Evolutionary conservation across 2,797 vertebrate genomes (phyloP), one percentile per base, ranked within the genome.

Genomic region (Gambelia wislizenii): DNA sequence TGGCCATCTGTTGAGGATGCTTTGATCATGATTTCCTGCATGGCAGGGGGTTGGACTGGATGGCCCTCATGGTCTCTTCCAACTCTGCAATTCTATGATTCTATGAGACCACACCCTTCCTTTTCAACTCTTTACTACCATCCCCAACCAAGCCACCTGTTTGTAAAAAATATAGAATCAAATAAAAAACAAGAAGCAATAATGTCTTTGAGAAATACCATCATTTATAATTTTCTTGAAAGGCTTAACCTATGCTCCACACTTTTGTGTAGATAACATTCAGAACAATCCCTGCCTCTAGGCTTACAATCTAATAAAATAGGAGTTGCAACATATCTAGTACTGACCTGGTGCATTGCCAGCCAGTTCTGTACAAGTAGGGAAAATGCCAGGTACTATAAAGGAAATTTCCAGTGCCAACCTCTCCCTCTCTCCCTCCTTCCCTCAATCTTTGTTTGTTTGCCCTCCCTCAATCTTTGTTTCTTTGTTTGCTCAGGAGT

Each of bases 91-190:
- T n/a, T n/a, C n/a, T n/a, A n/a, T n/a, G n/a, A n/a, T n/a, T n/a
- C n/a, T n/a, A n/a, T n/a, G n/a, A 75, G 47, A 47, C 44, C 72
- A 81, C 67, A 25, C 83, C 85, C 64, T 91, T 30, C 89, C 61
- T 81, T 90, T 83, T 74, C 88, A 91, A 87, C 89, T 30, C 54
- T 89, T 85, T 94, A 70, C 84, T 89, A 6, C 47, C 86, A 89
- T 90, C 27, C 1, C 6, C 27, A 20, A 12, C 33, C 70, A 47
- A 49, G 44, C 9, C 13, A 22, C 36, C 4, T 83, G 89, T 91
- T 94, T 95, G 92, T 92, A 90, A 95, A 93, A 92, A 87, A 44
- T 84, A 81, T 80, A 6, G 2, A 78, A 86, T 90, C 27, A 80
- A 75, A 1, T 33, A 78, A n/a, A 49, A 49, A 93, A 91, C 93